Base-by-base conservation (phyloP, 2,888 invertebrate genomes). In the Plebejus anna region DNA sequence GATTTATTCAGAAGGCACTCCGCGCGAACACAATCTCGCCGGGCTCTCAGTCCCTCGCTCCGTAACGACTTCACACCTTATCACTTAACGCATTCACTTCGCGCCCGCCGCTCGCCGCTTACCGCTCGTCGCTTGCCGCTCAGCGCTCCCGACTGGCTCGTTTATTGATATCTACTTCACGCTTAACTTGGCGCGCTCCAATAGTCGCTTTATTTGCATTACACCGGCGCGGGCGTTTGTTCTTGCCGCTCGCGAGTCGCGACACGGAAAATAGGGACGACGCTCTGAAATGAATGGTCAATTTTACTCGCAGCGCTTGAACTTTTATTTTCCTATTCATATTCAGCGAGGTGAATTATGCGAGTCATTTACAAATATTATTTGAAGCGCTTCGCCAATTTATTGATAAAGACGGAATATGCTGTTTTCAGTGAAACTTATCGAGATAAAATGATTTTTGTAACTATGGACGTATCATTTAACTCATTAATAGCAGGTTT, bases 111-210 rank as follows among this genome's bases (percentile, higher is more conserved):
- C 66, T 16, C 13, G 32, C 5, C 66, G 66, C 66, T 36, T 16
- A 4, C 32, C 32, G 66, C 66, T 32, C 16, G 32, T 5, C 61
- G 61, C 61, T 61, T 4, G 11, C 32, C 55, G 16, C 59, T 38
- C 38, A 5, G 1, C 7, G 61, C 61, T 32, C 32, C 32, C 32
- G 32, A 32, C 32, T 32, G 32, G 32, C 32, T 61, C 61, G 22
- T 9, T 61, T 11, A 66, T 66, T 66, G 66, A 66, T 66, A 66
- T 66, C 66, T 66, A 66, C 61, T 66, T 66, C 66, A 66, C 66
- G 66, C 66, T 66, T 32, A 66, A 66, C 32, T 36, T 66, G 66
- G 66, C 66, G 66, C 66, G 66, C 32, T 66, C 32, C 66, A 66
- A 32, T 66, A 13, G 66, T 66, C 66, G 66, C 66, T 36, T 32